Evolutionary conservation across 2,797 vertebrate genomes (phyloP), one percentile per base, ranked within the genome.

Genomic region (Sternotherus odoratus): DNA sequence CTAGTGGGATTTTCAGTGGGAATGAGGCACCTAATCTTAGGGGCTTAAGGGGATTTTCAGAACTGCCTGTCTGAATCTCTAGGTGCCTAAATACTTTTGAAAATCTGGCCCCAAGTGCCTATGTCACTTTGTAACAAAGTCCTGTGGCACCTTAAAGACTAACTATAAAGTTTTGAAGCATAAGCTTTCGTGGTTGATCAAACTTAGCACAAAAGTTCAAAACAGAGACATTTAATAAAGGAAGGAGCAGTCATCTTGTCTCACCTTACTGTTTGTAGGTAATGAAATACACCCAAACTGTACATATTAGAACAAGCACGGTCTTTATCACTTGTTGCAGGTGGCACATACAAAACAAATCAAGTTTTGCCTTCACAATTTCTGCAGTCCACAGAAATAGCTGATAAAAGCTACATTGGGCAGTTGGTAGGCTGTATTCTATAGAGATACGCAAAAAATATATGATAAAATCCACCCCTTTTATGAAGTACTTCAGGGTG

Each of bases 371-470:
- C 92, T 91, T 53, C 86, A 43, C 74, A 53, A 43, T 53, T 82
- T 89, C 83, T 43, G 85, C 85, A 95, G 93, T 93, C 91, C 97
- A 96, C 87, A 96, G 87, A 51, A 95, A 87, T 79, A 16, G 77
- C 77, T 83, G 92, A 96, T 90, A 95, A 96, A 94, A 84, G 83
- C 50, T 4, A n/a, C 12, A 1, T 48, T 92, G 86, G 88, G 94
- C 83, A 63, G 46, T 39, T 77, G 88, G 95, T 93, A 96, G 95
- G 94, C 8, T 92, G 77, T 16, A 82, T 78, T 87, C 88, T 43
- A 92, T 57, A 95, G 91, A 75, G 60, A 75, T 11, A 26, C 19
- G 66, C 63, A 66, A 78, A 63, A 85, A 74, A 77, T 3, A 49
- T 49, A 12, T 81, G 49, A 92, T 43, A 53, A 83, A 86, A 1